phyloP scores from a whole-genome alignment of 1,140 invertebrate species.

The Gerris buenoi region DNA sequence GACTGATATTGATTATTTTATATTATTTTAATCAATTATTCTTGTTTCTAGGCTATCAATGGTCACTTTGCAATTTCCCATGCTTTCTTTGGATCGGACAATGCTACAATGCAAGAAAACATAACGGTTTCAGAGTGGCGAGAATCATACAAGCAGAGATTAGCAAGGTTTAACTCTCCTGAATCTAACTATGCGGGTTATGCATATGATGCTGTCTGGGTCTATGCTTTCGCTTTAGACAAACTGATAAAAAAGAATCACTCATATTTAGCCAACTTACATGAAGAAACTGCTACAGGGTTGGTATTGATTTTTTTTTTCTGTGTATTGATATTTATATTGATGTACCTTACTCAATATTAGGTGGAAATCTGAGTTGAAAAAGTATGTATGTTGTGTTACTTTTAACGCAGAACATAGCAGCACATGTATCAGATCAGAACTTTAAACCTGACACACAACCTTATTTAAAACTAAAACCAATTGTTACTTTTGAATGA shows the following conservation, averaged over 20 bases:
- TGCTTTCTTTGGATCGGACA: conserved; percentile 44
- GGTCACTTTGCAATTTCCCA: conserved; percentile 59
- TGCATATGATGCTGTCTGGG: conserved; percentile 73
- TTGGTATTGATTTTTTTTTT: conserved; percentile 31
- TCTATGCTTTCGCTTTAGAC: conserved; percentile 56
- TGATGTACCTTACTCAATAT: no score
- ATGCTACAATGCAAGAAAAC: conserved; percentile 47
- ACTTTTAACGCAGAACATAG: no score
- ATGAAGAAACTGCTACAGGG: conserved; percentile 39
- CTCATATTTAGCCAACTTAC: conserved; percentile 40
- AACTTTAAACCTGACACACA: no score
- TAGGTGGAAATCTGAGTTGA: no score
- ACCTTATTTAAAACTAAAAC: no score
- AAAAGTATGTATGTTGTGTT: no score
- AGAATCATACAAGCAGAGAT: conserved; percentile 31
- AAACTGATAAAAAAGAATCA: conserved; percentile 41
- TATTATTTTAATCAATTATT: background rate
- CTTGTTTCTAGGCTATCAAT: conserved; percentile 42
- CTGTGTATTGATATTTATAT: conserved; percentile 28
- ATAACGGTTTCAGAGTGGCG: conserved; percentile 43
- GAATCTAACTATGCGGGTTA: conserved; percentile 50
- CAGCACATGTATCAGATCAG: no score
- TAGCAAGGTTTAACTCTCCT: conserved; percentile 9
- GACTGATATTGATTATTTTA: no score
- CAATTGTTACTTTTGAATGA: no score